phyloP scores from a whole-genome alignment of 2,888 invertebrate genomes.

The Diarsia mendica region DNA sequence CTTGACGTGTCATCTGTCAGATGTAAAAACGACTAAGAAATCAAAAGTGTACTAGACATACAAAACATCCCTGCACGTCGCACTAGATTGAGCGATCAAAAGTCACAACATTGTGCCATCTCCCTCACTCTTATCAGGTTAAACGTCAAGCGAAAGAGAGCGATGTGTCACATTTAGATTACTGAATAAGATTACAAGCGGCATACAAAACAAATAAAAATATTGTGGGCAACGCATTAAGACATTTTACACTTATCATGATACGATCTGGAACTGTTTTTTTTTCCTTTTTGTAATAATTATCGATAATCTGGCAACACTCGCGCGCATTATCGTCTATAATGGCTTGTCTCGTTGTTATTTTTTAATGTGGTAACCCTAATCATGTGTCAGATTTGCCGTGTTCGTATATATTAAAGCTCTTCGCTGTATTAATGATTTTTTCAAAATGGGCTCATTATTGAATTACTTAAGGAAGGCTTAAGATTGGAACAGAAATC shows the following conservation, averaged over 20 bases:
- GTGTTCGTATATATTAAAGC: slow-evolving; percentile 80
- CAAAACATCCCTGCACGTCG: slow-evolving; percentile 77
- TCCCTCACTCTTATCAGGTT: slow-evolving; percentile 66
- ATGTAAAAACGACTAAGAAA: slow-evolving; percentile 81
- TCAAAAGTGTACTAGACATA: slow-evolving; percentile 76
- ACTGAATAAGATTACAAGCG: slow-evolving; percentile 76
- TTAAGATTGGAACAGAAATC: slow-evolving; percentile 34
- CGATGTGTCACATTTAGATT: slow-evolving; percentile 82
- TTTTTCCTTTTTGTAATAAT: slow-evolving; percentile 87
- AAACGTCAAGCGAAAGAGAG: slow-evolving; percentile 71
- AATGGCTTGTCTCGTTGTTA: slow-evolving; percentile 85
- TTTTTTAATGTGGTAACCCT: slow-evolving; percentile 87
- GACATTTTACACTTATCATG: slow-evolving; percentile 84
- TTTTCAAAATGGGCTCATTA: slow-evolving; percentile 80
- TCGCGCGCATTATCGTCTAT: slow-evolving; percentile 78
- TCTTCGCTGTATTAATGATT: slow-evolving; percentile 82
- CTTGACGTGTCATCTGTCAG: slow-evolving; percentile 79
- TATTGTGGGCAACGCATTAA: slow-evolving; percentile 87
- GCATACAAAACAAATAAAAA: slow-evolving; percentile 88
- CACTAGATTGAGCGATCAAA: slow-evolving; percentile 84
- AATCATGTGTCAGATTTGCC: slow-evolving; percentile 89
- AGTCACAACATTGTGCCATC: slow-evolving; percentile 80
- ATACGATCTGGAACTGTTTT: slow-evolving; percentile 79
- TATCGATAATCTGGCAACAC: slow-evolving; percentile 90
- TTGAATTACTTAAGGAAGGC: slow-evolving; percentile 73